Conservation (phyloP, 2,113 vertebrate species). For the Oreamnos americanus region DNA sequence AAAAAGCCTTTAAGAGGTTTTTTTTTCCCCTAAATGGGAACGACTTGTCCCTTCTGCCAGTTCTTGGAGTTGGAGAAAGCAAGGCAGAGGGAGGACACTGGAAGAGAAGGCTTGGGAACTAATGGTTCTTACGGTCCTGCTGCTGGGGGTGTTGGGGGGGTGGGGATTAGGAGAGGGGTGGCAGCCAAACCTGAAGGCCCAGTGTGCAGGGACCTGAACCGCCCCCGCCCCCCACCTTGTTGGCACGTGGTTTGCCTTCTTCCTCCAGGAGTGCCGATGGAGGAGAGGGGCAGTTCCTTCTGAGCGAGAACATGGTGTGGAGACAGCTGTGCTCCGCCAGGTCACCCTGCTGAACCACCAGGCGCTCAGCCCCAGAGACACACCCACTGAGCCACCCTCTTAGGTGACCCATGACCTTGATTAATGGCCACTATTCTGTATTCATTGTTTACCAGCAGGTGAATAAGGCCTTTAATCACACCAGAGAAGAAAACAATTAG, state of each 20-base stretch:
- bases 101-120: not conserved
- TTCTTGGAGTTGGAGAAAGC: not conserved
- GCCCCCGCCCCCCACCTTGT: no score
- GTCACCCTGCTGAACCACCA: not conserved
- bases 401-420: not conserved
- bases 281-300: not conserved
- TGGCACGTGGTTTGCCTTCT: not conserved
- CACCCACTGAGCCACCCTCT: not conserved
- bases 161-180: not conserved
- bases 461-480: conserved; percentile 14
- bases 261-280: not conserved
- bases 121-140: not conserved
- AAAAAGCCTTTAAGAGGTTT: not conserved
- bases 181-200: not conserved
- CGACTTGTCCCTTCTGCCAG: not conserved
- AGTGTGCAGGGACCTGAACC: fast-evolving
- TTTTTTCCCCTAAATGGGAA: not conserved
- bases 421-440: conserved; percentile 38
- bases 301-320: not conserved
- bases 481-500: conserved; percentile 29
- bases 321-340: no score
- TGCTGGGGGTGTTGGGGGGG: fast-evolving
- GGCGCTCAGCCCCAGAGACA: not conserved
- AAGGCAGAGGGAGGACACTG: fast-evolving
- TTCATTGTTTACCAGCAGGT: conserved; percentile 37